Base-by-base conservation (phyloP, 2,888 invertebrate genomes). In the Bombylius major region DNA sequence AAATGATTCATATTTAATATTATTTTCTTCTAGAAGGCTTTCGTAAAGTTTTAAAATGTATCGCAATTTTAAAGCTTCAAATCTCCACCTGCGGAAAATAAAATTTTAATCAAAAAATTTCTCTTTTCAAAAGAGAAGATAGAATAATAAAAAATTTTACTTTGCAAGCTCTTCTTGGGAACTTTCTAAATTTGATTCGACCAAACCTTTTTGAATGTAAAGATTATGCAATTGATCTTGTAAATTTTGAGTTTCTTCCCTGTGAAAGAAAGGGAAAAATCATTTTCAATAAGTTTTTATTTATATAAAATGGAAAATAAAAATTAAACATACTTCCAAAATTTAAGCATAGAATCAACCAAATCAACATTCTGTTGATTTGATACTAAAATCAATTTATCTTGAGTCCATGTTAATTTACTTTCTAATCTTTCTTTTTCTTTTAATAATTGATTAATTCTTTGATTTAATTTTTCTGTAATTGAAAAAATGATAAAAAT, bases 11-110 rank as follows among this genome's bases (percentile, higher is more conserved):
- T 69, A 72, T 12, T 58, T 14, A 42, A 73, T 70, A 34, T 68
- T 64, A 56, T 73, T 64, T 47, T 72, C 68, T 39, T 64, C 65
- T 32, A 74, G 64, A 23, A 70, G 59, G 60, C 67, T 61, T 62
- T 74, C 74, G n/a, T 72, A 67, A 58, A 71, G 67, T 42, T 71
- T 66, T 5, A 73, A 62, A 52, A 72, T 64, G 52, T 72, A 73
- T 11, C 72, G 67, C 1, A 67, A 67, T 58, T 70, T 73, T 4
- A 74, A 60, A 0, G 72, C 67, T 59, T 74, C 73, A 60, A 74
- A 74, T 31, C 73, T 68, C 73, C 73, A 74, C 54, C 73, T 73
- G 33, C 23, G 13, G 12, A 50, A 54, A 33, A 12, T 31, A 7
- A 34, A 50, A 23, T 23, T 23, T 23, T 23, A 48, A n/a, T n/a